These are phyloP conservation scores for Lasioglossum morio DNA, from an alignment of 2,888 invertebrate species.

Conservation along the genomic window DNA sequence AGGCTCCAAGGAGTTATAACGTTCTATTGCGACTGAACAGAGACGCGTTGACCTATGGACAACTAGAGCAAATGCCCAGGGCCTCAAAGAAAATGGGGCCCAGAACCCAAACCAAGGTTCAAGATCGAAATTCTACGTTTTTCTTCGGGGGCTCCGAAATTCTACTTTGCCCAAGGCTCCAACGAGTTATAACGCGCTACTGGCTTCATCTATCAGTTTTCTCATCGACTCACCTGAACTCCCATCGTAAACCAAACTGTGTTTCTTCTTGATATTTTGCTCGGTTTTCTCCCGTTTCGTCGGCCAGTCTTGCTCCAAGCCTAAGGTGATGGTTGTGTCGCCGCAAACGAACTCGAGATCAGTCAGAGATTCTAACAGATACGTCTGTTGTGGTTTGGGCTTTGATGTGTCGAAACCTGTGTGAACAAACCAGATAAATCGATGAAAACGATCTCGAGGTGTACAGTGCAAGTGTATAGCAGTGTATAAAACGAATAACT, in stretches of 20 bases:
- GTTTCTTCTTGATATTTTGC: slow-evolving; percentile 76
- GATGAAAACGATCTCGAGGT: background rate
- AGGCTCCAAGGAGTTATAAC: too few relatives aligned
- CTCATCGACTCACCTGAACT: slow-evolving; percentile 64
- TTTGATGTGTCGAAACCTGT: slow-evolving; percentile 68
- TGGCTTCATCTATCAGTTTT: rapidly evolving
- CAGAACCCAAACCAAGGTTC: too few relatives aligned
- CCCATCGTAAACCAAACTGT: slow-evolving; percentile 74
- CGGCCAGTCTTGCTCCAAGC: slow-evolving; percentile 69
- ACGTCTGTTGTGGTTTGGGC: slow-evolving; percentile 82
- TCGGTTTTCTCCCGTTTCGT: slow-evolving; percentile 84
- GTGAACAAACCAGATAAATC: background rate
- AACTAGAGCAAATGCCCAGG: too few relatives aligned
- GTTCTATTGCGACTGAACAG: too few relatives aligned
- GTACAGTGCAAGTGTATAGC: too few relatives aligned
- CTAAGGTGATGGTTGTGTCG: slow-evolving; percentile 75
- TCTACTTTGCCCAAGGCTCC: too few relatives aligned
- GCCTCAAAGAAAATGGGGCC: too few relatives aligned
- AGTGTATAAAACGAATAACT: too few relatives aligned
- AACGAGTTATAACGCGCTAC: too few relatives aligned
- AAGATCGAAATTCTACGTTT: too few relatives aligned
- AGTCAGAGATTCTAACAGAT: slow-evolving; percentile 70
- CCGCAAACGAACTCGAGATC: slow-evolving; percentile 71
- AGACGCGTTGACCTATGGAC: too few relatives aligned
- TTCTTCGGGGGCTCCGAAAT: too few relatives aligned